Conservation (phyloP, 1,140 invertebrate species). For the Trachelipus rathkii region DNA sequence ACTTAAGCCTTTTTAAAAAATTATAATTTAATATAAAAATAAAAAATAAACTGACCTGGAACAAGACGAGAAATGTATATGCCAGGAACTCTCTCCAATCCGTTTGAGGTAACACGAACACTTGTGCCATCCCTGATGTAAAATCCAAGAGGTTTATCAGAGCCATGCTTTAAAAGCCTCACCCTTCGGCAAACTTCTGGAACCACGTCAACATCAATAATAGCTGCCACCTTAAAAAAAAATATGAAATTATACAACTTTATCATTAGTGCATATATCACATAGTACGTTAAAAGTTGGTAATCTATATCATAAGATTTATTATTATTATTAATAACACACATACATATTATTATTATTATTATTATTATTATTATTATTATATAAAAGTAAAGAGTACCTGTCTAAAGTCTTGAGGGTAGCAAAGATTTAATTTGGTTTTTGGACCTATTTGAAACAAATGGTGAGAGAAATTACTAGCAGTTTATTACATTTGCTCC, state of each 20-base stretch:
- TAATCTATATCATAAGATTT: background rate
- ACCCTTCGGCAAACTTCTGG: conserved; percentile 96
- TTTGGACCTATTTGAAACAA: conserved; percentile 55
- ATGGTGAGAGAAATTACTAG: conserved; percentile 42
- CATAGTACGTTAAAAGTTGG: too few relatives aligned
- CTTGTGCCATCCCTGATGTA: conserved; percentile 79
- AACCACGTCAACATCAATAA: conserved; percentile 98
- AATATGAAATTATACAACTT: background rate
- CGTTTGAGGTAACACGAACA: conserved; percentile 60
- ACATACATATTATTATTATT: too few relatives aligned
- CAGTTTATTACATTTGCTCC: conserved; percentile 31
- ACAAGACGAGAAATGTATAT: conserved; percentile 89
- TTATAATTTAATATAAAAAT: too few relatives aligned
- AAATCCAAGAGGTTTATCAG: conserved; percentile 93
- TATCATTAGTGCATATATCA: too few relatives aligned
- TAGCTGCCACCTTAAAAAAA: conserved; percentile 76
- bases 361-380: too few relatives aligned
- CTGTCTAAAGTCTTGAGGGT: conserved; percentile 95
- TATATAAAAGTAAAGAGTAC: conserved; percentile 54
- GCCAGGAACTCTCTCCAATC: conserved; percentile 72
- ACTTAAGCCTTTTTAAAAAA: background rate
- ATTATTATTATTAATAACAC: too few relatives aligned
- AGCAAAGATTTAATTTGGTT: conserved; percentile 80
- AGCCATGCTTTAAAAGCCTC: conserved; percentile 94
- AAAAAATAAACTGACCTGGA: conserved; percentile 47